Evolutionary conservation across 1,140 invertebrate genomes (phyloP).

Genomic region (Planococcus citri): DNA sequence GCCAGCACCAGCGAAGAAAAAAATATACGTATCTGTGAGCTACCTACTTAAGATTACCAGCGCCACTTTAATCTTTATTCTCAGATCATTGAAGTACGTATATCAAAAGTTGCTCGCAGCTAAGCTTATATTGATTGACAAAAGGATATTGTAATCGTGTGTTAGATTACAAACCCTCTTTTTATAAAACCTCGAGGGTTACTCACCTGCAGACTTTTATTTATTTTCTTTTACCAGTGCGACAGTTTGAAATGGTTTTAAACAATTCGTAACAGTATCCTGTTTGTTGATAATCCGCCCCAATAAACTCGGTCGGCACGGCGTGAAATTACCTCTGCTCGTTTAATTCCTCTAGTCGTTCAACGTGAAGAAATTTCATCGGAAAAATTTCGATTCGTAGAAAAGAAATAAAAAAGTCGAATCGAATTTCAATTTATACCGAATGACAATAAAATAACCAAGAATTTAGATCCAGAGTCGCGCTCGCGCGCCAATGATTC

Average conservation of each 20-base stretch:
- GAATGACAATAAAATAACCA: conserved; percentile 1
- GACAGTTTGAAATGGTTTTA: background rate
- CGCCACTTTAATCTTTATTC: too few species aligned
- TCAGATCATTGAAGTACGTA: too few species aligned
- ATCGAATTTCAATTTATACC: background rate
- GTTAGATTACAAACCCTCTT: conserved; percentile 16
- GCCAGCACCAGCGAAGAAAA: too few species aligned
- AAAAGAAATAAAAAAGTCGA: background rate
- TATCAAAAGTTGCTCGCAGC: conserved; percentile 6
- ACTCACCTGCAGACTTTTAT: conserved; percentile 12
- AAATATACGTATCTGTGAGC: too few species aligned
- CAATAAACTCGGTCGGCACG: too few species aligned
- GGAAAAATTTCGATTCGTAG: background rate
- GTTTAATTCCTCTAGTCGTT: background rate
- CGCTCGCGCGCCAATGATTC: background rate
- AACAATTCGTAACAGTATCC: conserved; percentile 9
- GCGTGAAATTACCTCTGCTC: background rate
- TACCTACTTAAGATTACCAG: too few species aligned
- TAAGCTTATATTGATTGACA: conserved; percentile 19
- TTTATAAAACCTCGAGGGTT: background rate
- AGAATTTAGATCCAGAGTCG: background rate
- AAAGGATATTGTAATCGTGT: conserved; percentile 19
- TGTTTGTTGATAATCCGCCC: background rate
- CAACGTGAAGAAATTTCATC: background rate
- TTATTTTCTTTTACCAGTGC: too few species aligned